These are phyloP conservation scores for Podarcis cretensis DNA, from an alignment of 2,113 vertebrate species.

Conservation along the genomic window DNA sequence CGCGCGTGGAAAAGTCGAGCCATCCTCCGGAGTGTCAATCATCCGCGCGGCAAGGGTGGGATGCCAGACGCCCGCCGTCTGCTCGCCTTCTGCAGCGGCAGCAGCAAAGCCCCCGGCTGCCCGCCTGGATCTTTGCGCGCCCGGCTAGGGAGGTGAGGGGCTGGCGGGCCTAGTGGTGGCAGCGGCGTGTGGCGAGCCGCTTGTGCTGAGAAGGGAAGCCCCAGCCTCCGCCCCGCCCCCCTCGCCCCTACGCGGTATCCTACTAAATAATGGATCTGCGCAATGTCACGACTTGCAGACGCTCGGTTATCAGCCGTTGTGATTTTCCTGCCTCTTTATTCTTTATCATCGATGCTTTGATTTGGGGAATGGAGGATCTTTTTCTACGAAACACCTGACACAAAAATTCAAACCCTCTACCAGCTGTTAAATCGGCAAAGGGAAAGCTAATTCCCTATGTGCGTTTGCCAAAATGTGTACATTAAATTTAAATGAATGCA, in stretches of 20 bases:
- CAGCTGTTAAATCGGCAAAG: background rate
- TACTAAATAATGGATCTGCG: background rate
- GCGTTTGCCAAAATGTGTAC: background rate
- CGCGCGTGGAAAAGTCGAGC: background rate
- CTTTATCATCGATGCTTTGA: background rate
- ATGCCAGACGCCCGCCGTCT: background rate
- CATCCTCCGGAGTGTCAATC: conserved; percentile 14
- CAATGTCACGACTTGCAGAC: background rate
- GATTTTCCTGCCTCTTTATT: background rate
- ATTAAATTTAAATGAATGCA: background rate
- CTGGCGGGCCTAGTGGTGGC: background rate
- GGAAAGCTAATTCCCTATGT: background rate
- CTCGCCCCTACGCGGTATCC: background rate
- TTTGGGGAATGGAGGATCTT: background rate
- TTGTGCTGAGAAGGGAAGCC: background rate
- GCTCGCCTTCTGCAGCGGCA: background rate
- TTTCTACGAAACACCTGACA: background rate
- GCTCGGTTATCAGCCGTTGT: no score
- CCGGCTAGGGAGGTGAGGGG: background rate
- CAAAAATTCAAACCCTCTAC: background rate
- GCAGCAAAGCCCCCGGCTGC: background rate
- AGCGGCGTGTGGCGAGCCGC: background rate
- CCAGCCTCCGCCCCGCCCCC: background rate
- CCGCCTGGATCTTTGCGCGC: no score
- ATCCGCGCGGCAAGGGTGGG: background rate